A percentile compares a stretch with the other conserved stretches of the same genome.
Evolutionary conservation across 2,797 vertebrate species (phyloP).

Genomic region (Sphenopsis melanotis): DNA sequence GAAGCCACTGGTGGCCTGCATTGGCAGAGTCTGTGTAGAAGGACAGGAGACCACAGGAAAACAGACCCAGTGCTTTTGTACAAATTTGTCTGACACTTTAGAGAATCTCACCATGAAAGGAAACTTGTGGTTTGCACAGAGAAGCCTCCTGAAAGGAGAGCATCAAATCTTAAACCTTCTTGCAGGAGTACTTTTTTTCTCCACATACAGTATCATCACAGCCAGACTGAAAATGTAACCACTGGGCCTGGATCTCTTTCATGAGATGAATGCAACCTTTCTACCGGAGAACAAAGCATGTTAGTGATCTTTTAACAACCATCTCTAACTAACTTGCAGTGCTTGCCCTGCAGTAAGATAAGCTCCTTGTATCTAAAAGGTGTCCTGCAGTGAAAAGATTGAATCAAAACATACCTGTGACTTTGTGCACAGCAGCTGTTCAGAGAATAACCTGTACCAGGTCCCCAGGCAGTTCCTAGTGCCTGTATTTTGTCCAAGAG

Average conservation of each 20-base stretch:
- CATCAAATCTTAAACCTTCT: neutral
- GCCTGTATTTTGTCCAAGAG: neutral
- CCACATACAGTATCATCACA: neutral
- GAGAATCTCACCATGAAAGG: neutral
- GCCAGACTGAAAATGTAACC: neutral
- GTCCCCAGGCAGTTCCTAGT: neutral
- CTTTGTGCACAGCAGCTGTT: neutral
- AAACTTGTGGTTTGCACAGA: neutral
- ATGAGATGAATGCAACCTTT: neutral
- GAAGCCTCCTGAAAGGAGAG: neutral
- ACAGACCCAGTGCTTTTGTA: neutral
- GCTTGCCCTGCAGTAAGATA: neutral
- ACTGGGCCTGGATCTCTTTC: neutral
- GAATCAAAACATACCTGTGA: neutral
- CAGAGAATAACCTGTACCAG: neutral
- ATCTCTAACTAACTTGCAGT: neutral
- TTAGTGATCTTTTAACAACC: neutral
- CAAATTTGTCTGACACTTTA: neutral
- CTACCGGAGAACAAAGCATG: neutral
- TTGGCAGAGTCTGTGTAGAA: fast-evolving
- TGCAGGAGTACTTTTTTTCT: neutral
- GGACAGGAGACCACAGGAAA: neutral
- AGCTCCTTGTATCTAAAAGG: neutral
- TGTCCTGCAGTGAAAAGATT: neutral
- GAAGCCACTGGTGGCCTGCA: neutral